Conservation (phyloP, 2,888 invertebrate species). For the Cloeon dipterum region DNA sequence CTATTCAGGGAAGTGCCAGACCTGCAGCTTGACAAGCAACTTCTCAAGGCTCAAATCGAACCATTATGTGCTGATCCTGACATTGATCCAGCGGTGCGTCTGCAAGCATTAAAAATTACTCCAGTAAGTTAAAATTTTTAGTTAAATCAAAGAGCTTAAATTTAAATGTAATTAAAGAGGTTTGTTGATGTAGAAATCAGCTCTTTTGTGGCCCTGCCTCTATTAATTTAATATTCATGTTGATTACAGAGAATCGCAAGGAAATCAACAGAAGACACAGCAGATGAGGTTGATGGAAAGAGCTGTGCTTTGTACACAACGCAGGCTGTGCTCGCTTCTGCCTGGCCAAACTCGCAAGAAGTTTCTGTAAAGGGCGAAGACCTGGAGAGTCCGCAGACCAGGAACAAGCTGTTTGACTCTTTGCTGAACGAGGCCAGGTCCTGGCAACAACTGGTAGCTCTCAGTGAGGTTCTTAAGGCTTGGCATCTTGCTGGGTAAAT, state of each 20-base stretch:
- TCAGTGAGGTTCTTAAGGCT: neutral
- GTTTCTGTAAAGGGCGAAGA: slow-evolving; percentile 5
- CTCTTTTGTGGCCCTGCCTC: too few species aligned
- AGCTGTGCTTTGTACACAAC: slow-evolving; percentile 6
- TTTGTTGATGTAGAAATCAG: too few species aligned
- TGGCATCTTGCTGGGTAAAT: neutral
- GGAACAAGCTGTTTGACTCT: neutral
- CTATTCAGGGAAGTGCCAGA: neutral
- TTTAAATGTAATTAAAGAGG: too few species aligned
- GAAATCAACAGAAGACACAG: neutral
- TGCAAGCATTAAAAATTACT: slow-evolving; percentile 7
- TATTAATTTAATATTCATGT: too few species aligned
- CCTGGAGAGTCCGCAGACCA: neutral
- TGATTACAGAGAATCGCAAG: neutral
- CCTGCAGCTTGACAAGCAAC: neutral
- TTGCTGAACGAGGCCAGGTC: neutral
- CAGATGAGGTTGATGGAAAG: neutral
- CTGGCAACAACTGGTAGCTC: neutral
- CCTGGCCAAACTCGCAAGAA: slow-evolving; percentile 6
- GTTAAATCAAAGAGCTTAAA: too few species aligned
- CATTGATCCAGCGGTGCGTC: slow-evolving; percentile 6
- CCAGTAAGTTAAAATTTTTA: too few species aligned
- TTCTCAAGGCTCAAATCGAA: slow-evolving; percentile 5
- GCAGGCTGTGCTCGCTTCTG: slow-evolving; percentile 8
- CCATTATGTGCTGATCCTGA: slow-evolving; percentile 7